Percentiles rank a stretch among this genome's conserved stretches.
These are phyloP conservation scores for Philantomba maxwellii DNA, from an alignment of 2,113 vertebrate genomes.

Conservation along the genomic window DNA sequence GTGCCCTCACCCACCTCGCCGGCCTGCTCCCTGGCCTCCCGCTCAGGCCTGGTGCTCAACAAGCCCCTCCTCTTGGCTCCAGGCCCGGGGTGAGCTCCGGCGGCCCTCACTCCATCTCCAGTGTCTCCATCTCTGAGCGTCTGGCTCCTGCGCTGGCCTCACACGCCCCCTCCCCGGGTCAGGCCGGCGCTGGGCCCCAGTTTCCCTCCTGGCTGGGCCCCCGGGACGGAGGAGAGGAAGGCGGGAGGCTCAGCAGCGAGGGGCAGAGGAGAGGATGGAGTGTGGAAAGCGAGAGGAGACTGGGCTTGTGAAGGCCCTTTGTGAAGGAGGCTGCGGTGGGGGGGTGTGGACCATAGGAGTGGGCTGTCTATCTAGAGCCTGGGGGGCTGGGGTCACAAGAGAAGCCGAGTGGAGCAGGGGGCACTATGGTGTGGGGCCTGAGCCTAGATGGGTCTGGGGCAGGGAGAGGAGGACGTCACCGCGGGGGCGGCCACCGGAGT, in stretches of 20 bases:
- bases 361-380: neutral
- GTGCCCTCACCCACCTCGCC: neutral
- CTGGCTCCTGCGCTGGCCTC: neutral
- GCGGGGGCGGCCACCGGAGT: accelerated
- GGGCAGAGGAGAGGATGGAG: neutral
- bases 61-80: neutral
- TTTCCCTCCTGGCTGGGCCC: neutral
- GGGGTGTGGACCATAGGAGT: neutral
- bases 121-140: neutral
- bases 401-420: too few species aligned
- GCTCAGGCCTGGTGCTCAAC: neutral
- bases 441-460: neutral
- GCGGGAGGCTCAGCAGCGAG: neutral
- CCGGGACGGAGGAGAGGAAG: neutral
- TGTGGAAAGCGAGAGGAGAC: neutral
- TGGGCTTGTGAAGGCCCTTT: neutral
- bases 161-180: accelerated
- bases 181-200: neutral
- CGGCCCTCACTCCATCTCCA: neutral
- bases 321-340: neutral
- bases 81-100: accelerated
- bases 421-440: neutral
- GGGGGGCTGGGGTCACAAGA: neutral
- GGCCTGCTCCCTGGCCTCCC: neutral
- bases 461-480: too few species aligned